A percentile compares a stretch with the other conserved stretches of the same genome.
Conservation (phyloP, 2,113 vertebrate species). For the Muscicapa adusta region DNA sequence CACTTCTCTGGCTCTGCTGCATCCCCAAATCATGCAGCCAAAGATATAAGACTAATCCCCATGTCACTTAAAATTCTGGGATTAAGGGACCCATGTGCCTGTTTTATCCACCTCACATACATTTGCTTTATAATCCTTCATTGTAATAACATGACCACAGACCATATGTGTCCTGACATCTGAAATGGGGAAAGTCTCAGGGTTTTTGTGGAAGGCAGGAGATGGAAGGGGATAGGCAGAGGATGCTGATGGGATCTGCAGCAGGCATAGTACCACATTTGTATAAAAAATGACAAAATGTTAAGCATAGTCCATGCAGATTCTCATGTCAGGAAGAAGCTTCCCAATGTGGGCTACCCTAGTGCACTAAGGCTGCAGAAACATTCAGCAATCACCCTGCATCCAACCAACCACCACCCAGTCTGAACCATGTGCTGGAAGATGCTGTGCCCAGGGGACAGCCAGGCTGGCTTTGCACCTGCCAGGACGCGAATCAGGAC, state of each 20-base stretch:
- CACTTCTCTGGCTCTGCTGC: neutral
- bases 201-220: neutral
- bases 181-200: neutral
- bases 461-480: neutral
- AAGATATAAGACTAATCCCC: neutral
- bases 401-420: neutral
- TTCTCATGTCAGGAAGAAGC: neutral
- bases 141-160: neutral
- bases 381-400: neutral
- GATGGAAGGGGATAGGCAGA: neutral
- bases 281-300: neutral
- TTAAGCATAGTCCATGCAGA: neutral
- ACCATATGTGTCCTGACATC: neutral
- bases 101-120: neutral
- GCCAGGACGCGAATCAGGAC: accelerated
- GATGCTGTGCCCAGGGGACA: neutral
- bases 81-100: neutral
- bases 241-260: neutral
- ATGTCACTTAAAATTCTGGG: neutral
- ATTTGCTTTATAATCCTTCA: neutral
- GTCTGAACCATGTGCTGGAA: accelerated
- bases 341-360: neutral
- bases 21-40: neutral
- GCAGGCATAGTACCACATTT: neutral
- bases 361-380: neutral